Percentiles rank a stretch among this genome's conserved stretches.
phyloP scores from a whole-genome alignment of 2,113 vertebrate species.

The Tachysurus fulvidraco region DNA sequence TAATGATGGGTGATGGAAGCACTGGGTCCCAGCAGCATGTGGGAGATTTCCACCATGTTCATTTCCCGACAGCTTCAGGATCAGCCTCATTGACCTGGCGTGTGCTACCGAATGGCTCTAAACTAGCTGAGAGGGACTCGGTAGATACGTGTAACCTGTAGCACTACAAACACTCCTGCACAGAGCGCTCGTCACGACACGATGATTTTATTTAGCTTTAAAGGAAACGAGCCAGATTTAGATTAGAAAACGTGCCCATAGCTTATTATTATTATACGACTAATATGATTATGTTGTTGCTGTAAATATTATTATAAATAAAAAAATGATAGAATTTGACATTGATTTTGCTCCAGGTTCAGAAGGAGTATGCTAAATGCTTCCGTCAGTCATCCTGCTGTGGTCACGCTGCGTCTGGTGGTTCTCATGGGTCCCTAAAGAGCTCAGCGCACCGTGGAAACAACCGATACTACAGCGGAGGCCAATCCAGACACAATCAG shows the following conservation, averaged over 20 bases:
- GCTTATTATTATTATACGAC: neutral
- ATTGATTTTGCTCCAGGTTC: conserved; percentile 72
- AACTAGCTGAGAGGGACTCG: neutral
- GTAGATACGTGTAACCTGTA: neutral
- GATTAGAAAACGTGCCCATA: neutral
- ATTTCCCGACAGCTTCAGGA: neutral
- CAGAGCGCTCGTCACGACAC: neutral
- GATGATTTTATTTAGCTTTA: neutral
- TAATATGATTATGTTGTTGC: no score
- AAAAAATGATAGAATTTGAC: no score
- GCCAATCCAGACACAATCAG: conserved; percentile 74
- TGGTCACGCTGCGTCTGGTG: conserved; percentile 75
- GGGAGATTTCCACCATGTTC: neutral
- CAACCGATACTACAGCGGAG: conserved; percentile 87
- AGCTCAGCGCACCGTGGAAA: conserved; percentile 85
- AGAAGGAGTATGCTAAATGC: conserved; percentile 90
- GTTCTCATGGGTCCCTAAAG: conserved; percentile 85
- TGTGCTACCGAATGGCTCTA: neutral
- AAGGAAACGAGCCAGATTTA: neutral
- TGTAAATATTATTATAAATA: no score
- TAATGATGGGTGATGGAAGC: neutral
- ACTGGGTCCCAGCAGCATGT: neutral
- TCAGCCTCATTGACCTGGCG: neutral
- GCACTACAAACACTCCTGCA: no score
- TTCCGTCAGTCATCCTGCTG: conserved; percentile 89